phyloP scores from a whole-genome alignment of 2,113 vertebrate species.

The Rissa tridactyla region DNA sequence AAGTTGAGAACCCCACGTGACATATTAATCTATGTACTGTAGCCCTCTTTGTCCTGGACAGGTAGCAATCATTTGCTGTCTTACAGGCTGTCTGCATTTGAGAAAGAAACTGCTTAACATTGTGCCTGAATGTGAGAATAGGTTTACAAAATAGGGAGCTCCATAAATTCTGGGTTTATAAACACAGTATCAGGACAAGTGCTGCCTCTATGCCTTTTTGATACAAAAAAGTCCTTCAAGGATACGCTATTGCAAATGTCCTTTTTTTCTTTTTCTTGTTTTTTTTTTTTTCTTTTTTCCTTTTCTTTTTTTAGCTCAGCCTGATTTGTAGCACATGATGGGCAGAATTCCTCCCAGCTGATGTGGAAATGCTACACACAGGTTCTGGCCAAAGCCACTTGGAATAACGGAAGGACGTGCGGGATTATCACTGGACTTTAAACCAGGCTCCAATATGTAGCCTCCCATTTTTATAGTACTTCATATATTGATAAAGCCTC shows the following conservation, averaged over 20 bases:
- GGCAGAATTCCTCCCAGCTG: background rate
- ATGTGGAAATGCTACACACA: background rate
- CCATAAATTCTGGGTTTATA: background rate
- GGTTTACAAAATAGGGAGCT: background rate
- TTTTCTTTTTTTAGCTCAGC: background rate
- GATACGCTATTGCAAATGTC: background rate
- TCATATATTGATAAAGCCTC: background rate
- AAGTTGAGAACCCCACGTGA: background rate
- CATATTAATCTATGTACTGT: background rate
- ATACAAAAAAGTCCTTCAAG: background rate
- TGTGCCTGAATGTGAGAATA: background rate
- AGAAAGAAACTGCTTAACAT: background rate
- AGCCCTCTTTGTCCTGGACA: background rate
- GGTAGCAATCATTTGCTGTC: background rate
- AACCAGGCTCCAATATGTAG: background rate
- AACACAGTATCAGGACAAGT: background rate
- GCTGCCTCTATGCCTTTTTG: background rate
- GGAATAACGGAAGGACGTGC: background rate
- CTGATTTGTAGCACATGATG: background rate
- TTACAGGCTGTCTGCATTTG: background rate
- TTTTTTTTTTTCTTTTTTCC: too few relatives aligned
- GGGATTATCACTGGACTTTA: background rate
- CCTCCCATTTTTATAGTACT: background rate
- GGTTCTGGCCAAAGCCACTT: background rate
- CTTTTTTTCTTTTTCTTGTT: too few relatives aligned